phyloP scores from a whole-genome alignment of 2,797 vertebrate genomes.

The Decapterus maruadsi region DNA sequence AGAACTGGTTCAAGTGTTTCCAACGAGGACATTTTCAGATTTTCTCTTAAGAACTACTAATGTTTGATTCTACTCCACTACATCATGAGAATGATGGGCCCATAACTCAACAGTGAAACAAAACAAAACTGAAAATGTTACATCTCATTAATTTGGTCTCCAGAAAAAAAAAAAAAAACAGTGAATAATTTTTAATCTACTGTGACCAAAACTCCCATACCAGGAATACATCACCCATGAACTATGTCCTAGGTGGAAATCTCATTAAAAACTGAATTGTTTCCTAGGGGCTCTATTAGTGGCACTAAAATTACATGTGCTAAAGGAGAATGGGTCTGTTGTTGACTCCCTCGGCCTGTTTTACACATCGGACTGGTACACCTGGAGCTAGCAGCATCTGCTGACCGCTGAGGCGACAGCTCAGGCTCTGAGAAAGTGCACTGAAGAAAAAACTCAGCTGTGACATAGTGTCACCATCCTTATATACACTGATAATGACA shows the following conservation, averaged over 20 bases:
- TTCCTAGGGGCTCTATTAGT: conserved; percentile 73
- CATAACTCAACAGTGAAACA: not conserved
- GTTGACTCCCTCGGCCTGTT: conserved; percentile 57
- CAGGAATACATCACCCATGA: conserved; percentile 32
- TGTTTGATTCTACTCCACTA: not conserved
- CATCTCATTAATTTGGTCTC: conserved; percentile 9
- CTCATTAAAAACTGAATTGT: conserved; percentile 60
- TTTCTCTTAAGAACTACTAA: conserved; percentile 12
- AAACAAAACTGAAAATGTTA: not conserved
- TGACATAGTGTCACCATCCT: not conserved
- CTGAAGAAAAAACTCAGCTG: not conserved
- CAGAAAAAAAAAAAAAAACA: not conserved
- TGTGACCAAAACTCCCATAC: conserved; percentile 26
- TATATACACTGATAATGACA: not conserved
- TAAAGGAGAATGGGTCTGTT: conserved; percentile 41
- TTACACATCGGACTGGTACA: conserved; percentile 43
- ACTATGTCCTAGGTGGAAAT: conserved; percentile 36
- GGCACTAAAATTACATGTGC: conserved; percentile 45
- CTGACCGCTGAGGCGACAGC: not conserved
- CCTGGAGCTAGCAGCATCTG: conserved; percentile 35
- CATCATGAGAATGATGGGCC: not conserved
- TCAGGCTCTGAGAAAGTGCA: conserved; percentile 5
- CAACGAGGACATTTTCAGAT: not conserved
- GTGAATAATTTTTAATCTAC: conserved; percentile 21
- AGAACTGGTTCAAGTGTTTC: not conserved